These are phyloP conservation scores for Chrysomallon squamiferum DNA, from an alignment of 1,140 invertebrate genomes.

Conservation along the genomic window DNA sequence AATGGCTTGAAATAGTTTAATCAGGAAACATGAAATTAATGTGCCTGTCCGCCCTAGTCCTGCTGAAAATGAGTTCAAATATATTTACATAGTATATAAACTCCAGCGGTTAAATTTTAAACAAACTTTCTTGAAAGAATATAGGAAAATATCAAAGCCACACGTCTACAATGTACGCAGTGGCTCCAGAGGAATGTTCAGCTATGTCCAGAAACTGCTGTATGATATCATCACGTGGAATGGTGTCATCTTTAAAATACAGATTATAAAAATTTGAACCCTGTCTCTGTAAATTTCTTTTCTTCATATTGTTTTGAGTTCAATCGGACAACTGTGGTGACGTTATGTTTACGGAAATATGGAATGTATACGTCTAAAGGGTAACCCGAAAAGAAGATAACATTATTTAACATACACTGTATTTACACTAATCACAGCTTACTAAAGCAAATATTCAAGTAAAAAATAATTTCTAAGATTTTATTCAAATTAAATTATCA, in stretches of 20 bases:
- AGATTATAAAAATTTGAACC: conserved; percentile 95
- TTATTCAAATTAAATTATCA: too few species aligned
- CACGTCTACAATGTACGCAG: conserved; percentile 99
- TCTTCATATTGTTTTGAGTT: conserved; percentile 98
- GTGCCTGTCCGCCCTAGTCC: conserved; percentile 96
- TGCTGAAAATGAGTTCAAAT: conserved; percentile 69
- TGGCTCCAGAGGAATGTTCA: conserved; percentile 86
- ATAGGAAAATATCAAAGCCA: too few species aligned
- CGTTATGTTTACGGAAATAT: conserved; percentile 91
- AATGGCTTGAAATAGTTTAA: conserved; percentile 98
- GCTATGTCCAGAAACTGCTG: conserved; percentile 88
- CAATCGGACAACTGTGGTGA: conserved; percentile 90
- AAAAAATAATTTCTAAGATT: too few species aligned
- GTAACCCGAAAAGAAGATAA: conserved; percentile 76
- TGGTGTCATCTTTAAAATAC: conserved; percentile 97
- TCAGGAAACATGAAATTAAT: conserved; percentile 96
- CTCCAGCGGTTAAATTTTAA: too few species aligned
- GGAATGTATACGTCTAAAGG: conserved; percentile 93
- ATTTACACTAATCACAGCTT: neutral
- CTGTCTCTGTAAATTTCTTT: conserved; percentile 85
- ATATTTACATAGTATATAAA: too few species aligned
- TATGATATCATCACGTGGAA: conserved; percentile 91
- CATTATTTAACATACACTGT: neutral
- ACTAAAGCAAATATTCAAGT: neutral
- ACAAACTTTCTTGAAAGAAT: too few species aligned